Base-by-base conservation (phyloP, 2,888 invertebrate genomes). In the Tineola bisselliella region DNA sequence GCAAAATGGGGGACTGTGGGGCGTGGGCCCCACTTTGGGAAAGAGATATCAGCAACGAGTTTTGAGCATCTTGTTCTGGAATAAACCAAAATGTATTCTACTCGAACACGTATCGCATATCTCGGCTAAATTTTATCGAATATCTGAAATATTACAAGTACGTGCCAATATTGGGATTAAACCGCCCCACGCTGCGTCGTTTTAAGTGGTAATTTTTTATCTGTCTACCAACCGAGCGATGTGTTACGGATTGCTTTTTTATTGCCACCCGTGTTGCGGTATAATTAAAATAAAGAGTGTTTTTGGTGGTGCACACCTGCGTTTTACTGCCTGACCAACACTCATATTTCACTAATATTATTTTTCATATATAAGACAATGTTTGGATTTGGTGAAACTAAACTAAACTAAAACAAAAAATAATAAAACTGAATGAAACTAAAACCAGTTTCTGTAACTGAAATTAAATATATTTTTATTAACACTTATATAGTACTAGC, bases 71-170 rank as follows among this genome's bases (percentile, higher is more conserved):
- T 25, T 25, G 25, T 25, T 25, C 6, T 6, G 2, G 2, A 25
- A 6, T 25, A 25, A n/a, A 25, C 25, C 25, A 25, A 25, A 43
- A 43, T 43, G 43, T 43, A 43, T 43, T 43, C 43, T 6, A 6
- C 43, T 6, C 43, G 4, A 17, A 13, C 58, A 33, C 33, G 33
- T 58, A 58, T 33, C 13, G 33, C 33, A 17, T 58, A 58, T 58
- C 58, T n/a, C 25, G 54, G 74, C 77, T 74, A 73, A 78, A 77
- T 77, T 76, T 75, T 72, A 74, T 75, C 76, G 74, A 70, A 77
- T 76, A 74, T 69, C 74, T 73, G 74, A 79, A 69, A 75, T 74
- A 79, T 74, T 68, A 72, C 56, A n/a, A 0, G 57, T 59, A 73
- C 79, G 79, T 79, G 79, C 66, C 64, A 58, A 58, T 58, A 12